phyloP scores from a whole-genome alignment of 2,888 invertebrate species.

The Noctua janthe region DNA sequence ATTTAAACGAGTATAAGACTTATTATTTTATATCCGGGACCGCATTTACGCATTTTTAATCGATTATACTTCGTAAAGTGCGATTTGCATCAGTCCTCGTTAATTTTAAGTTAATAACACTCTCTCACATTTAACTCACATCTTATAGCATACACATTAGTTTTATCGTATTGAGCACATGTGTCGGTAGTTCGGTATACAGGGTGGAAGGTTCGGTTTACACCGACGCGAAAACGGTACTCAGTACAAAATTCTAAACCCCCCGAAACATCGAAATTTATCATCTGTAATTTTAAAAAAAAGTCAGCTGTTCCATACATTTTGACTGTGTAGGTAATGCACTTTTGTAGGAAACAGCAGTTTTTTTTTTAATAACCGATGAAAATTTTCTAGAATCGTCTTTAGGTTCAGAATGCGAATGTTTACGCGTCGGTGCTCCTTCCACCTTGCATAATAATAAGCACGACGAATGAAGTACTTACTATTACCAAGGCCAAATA shows the following conservation, averaged over 20 bases:
- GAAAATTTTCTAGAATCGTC: too few relatives aligned
- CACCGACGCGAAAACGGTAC: not conserved
- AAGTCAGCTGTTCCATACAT: too few relatives aligned
- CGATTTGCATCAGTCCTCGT: slow-evolving; percentile 49
- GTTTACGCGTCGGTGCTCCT: not conserved
- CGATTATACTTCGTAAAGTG: slow-evolving; percentile 43
- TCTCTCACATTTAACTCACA: slow-evolving; percentile 33
- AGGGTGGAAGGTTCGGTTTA: not conserved
- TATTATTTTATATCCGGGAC: slow-evolving; percentile 30
- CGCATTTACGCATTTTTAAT: slow-evolving; percentile 3
- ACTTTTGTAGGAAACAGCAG: too few relatives aligned
- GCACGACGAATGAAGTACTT: too few relatives aligned
- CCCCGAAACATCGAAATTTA: too few relatives aligned
- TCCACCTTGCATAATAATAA: not conserved
- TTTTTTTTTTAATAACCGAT: too few relatives aligned
- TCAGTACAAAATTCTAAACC: too few relatives aligned
- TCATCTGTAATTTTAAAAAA: too few relatives aligned
- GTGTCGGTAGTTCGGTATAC: slow-evolving; percentile 17
- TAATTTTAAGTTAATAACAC: slow-evolving; percentile 36
- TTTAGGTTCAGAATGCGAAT: too few relatives aligned
- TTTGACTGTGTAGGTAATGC: too few relatives aligned
- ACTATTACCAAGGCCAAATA: not conserved
- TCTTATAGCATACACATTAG: slow-evolving; percentile 33
- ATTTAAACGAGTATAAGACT: slow-evolving; percentile 1
- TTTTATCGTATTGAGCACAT: slow-evolving; percentile 31